Percentiles rank a stretch among this genome's conserved stretches.
Evolutionary conservation across 2,888 invertebrate genomes (phyloP).

Genomic region (Bhutanitis thaidina): DNA sequence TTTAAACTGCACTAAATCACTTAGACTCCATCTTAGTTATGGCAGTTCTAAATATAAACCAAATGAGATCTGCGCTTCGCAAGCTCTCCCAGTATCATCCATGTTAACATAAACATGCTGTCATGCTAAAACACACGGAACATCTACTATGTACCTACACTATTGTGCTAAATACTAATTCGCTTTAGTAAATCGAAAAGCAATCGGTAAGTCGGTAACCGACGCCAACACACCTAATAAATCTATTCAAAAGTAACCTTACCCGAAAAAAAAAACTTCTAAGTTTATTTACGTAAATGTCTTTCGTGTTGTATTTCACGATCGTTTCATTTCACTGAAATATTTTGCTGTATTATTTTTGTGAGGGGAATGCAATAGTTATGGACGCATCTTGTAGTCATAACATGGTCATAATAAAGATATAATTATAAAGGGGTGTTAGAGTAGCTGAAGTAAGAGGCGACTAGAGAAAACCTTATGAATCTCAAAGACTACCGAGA

Average conservation of each 20-base stretch:
- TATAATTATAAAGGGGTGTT: too few relatives aligned
- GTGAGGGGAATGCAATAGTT: too few relatives aligned
- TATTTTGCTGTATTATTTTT: too few relatives aligned
- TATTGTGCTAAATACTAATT: conserved; percentile 4
- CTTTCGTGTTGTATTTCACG: not conserved
- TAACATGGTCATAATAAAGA: too few relatives aligned
- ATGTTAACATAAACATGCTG: not conserved
- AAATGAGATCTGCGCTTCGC: not conserved
- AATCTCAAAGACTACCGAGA: too few relatives aligned
- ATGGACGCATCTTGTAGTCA: too few relatives aligned
- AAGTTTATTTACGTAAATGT: not conserved
- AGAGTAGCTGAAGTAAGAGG: too few relatives aligned
- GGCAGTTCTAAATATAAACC: not conserved
- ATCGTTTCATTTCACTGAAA: too few relatives aligned
- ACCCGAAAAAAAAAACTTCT: not conserved
- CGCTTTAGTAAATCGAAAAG: conserved; percentile 10
- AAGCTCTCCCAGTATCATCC: not conserved
- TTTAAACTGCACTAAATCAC: too few relatives aligned
- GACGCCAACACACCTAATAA: too few relatives aligned
- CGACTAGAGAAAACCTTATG: too few relatives aligned
- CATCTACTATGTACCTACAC: not conserved
- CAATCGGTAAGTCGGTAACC: too few relatives aligned
- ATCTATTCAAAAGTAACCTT: conserved; percentile 12
- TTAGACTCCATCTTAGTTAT: not conserved
- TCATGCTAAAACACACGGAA: not conserved